A percentile compares a stretch with the other conserved stretches of the same genome.
Evolutionary conservation across 2,113 vertebrate species (phyloP).

Genomic region (Odobenus rosmarus): DNA sequence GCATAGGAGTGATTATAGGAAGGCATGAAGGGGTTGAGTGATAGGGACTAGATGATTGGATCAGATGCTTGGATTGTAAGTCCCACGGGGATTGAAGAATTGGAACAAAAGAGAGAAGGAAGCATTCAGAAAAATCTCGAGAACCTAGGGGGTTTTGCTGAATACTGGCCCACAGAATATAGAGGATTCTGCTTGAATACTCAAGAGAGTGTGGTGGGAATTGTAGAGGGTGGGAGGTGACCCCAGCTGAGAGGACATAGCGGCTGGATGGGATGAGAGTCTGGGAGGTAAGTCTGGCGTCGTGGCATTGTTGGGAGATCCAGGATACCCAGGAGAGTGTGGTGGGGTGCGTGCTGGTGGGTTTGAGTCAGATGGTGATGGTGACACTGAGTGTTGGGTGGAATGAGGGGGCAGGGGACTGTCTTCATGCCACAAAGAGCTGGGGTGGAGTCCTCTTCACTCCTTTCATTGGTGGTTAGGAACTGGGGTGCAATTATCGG

Average conservation of each 20-base stretch:
- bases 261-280: background rate
- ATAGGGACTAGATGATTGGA: background rate
- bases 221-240: background rate
- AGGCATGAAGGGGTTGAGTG: background rate
- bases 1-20: background rate
- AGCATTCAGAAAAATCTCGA: background rate
- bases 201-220: background rate
- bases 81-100: background rate
- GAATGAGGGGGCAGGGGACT: fast-evolving
- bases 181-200: background rate
- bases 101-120: background rate
- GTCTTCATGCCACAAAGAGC: too few relatives aligned
- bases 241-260: background rate
- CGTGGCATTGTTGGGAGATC: fast-evolving
- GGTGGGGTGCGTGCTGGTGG: too few relatives aligned
- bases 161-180: background rate
- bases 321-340: background rate
- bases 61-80: background rate
- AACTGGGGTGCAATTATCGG: background rate
- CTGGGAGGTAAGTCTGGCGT: background rate
- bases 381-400: fast-evolving
- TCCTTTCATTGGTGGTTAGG: background rate
- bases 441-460: background rate
- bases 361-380: too few relatives aligned
- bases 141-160: background rate